Conservation (phyloP, 2,113 vertebrate genomes). For the Fukomys damarensis region DNA sequence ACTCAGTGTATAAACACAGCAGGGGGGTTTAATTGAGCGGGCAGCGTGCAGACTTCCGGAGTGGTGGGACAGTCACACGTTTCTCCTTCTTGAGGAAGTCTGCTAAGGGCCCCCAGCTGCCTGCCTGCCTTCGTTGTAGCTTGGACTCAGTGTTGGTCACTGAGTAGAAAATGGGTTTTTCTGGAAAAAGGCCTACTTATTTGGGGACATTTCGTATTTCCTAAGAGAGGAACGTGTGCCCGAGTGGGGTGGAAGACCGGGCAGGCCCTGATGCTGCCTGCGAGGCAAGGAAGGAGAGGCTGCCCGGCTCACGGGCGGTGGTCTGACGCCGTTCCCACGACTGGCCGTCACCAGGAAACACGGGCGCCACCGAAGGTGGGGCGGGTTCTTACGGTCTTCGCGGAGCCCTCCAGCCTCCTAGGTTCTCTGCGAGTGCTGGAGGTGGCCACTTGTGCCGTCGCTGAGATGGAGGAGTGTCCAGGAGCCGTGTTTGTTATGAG, state of each 20-base stretch:
- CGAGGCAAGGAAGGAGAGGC: slow-evolving; percentile 36
- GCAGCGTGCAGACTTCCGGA: slow-evolving; percentile 78
- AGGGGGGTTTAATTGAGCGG: slow-evolving; percentile 88
- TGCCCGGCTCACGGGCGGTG: slow-evolving; percentile 68
- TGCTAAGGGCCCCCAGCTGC: slow-evolving; percentile 77
- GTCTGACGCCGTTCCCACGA: slow-evolving; percentile 74
- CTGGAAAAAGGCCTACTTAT: slow-evolving; percentile 79
- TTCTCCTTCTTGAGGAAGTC: slow-evolving; percentile 69
- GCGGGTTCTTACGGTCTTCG: slow-evolving; percentile 34
- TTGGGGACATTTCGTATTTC: slow-evolving; percentile 67
- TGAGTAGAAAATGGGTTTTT: slow-evolving; percentile 80
- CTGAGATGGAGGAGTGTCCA: background rate
- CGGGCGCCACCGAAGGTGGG: slow-evolving; percentile 54
- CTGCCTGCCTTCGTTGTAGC: slow-evolving; percentile 83
- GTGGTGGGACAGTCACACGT: slow-evolving; percentile 73
- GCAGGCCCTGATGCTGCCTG: slow-evolving; percentile 64
- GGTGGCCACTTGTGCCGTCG: background rate
- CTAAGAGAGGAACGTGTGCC: slow-evolving; percentile 41
- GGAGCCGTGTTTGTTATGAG: slow-evolving; percentile 10
- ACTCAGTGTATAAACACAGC: slow-evolving; percentile 89
- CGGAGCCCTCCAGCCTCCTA: background rate
- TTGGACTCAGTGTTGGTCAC: slow-evolving; percentile 79
- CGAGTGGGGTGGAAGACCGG: slow-evolving; percentile 66
- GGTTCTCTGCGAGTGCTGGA: slow-evolving; percentile 6
- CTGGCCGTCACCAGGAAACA: slow-evolving; percentile 76